Conservation (phyloP, 2,113 vertebrate species). For the Brachypteracias leptosomus region DNA sequence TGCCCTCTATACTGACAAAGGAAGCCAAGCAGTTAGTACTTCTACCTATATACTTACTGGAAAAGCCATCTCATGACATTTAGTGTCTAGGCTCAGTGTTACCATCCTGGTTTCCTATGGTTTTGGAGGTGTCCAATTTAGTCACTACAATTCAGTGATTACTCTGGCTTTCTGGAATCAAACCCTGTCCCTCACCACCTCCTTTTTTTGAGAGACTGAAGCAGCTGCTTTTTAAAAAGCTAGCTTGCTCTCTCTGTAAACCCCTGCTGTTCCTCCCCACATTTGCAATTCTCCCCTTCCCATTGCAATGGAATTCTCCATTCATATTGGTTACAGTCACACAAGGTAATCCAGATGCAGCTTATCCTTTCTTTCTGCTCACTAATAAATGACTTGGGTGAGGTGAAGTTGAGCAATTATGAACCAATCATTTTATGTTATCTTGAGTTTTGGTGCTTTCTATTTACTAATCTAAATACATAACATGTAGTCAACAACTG, state of each 20-base stretch:
- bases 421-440: background rate
- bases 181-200: background rate
- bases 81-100: background rate
- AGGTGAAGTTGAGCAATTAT: background rate
- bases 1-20: background rate
- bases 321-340: background rate
- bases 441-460: no score
- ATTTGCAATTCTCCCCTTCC: fast-evolving
- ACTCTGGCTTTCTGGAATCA: background rate
- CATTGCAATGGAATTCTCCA: background rate
- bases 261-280: background rate
- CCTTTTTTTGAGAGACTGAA: background rate
- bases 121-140: background rate
- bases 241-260: background rate
- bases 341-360: background rate
- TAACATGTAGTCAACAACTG: background rate
- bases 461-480: background rate
- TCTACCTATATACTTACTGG: background rate
- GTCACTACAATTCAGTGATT: background rate
- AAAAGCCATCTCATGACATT: background rate
- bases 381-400: background rate
- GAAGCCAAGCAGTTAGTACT: background rate
- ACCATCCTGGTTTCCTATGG: background rate
- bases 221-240: background rate
- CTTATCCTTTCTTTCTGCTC: background rate